Percentiles rank a stretch among this genome's conserved stretches.
Conservation (phyloP, 1,140 invertebrate genomes). For the Atta colombica region DNA sequence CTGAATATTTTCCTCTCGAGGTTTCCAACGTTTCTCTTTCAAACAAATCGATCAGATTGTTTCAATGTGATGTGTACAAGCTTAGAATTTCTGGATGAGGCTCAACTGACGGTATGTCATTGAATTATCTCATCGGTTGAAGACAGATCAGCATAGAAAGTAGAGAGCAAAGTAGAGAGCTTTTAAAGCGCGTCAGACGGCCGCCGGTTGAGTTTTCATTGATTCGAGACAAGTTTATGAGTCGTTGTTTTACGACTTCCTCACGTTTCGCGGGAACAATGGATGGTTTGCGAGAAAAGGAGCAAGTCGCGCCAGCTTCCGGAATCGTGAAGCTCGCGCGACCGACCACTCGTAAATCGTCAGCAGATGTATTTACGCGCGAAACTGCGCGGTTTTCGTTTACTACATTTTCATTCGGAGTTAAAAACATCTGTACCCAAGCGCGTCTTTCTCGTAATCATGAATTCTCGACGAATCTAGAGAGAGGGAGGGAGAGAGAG, state of each 20-base stretch:
- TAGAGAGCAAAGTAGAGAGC: constrained; percentile 31
- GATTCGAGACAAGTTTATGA: constrained; percentile 44
- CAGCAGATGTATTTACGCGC: constrained; percentile 41
- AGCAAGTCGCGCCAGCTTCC: background rate
- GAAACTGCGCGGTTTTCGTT: constrained; percentile 8
- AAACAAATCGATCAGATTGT: constrained; percentile 5
- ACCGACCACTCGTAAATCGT: constrained; percentile 39
- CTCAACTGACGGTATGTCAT: background rate
- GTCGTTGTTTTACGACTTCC: constrained; percentile 45
- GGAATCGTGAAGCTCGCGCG: constrained; percentile 35
- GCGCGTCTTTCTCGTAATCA: background rate
- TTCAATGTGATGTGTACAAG: constrained; percentile 18
- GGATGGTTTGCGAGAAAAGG: constrained; percentile 19
- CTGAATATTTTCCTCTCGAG: background rate
- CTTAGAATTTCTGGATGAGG: constrained; percentile 22
- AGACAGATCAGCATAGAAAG: constrained; percentile 19
- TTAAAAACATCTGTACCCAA: constrained; percentile 12
- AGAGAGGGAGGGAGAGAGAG: background rate
- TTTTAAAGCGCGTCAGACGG: constrained; percentile 43
- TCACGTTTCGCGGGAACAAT: constrained; percentile 38
- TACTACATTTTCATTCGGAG: constrained; percentile 1
- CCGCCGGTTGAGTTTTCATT: constrained; percentile 33
- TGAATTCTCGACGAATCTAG: constrained; percentile 16
- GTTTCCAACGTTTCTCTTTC: background rate
- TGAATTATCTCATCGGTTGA: constrained; percentile 48